These are phyloP conservation scores for Falco naumanni DNA, from an alignment of 2,797 vertebrate genomes.

Conservation along the genomic window DNA sequence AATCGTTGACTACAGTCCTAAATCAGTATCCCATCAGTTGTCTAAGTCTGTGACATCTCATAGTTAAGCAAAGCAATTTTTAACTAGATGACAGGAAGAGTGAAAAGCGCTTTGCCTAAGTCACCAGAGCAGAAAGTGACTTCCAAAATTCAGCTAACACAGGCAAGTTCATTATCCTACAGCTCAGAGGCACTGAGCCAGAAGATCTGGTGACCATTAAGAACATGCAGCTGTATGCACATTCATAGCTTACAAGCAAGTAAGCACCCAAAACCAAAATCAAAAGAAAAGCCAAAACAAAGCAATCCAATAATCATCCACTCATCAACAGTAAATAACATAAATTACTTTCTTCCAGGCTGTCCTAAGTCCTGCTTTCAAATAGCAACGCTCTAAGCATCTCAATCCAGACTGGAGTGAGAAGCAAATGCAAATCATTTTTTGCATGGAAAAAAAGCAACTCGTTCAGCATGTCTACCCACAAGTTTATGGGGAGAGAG, in stretches of 20 bases:
- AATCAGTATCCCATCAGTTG: rapidly evolving
- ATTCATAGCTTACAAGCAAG: background rate
- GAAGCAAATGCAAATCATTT: background rate
- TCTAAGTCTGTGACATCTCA: background rate
- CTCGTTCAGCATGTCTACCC: background rate
- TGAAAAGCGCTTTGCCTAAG: background rate
- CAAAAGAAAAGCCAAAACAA: background rate
- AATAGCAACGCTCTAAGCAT: background rate
- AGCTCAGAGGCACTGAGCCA: background rate
- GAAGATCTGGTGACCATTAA: background rate
- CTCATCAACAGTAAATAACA: background rate
- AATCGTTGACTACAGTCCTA: background rate
- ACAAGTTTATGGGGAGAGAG: background rate
- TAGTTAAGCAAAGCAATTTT: background rate
- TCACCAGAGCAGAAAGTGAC: background rate
- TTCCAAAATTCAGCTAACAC: slow-evolving; percentile 8
- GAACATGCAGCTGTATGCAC: background rate
- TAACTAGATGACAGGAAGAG: background rate
- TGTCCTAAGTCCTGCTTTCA: background rate
- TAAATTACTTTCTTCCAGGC: background rate
- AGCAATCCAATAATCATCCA: background rate
- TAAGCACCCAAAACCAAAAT: background rate
- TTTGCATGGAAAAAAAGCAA: background rate
- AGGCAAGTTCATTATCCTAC: background rate
- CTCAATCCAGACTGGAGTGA: background rate